Percentiles rank a stretch among this genome's conserved stretches.
Conservation (phyloP, 2,888 invertebrate species). For the Dasypogon diadema region DNA sequence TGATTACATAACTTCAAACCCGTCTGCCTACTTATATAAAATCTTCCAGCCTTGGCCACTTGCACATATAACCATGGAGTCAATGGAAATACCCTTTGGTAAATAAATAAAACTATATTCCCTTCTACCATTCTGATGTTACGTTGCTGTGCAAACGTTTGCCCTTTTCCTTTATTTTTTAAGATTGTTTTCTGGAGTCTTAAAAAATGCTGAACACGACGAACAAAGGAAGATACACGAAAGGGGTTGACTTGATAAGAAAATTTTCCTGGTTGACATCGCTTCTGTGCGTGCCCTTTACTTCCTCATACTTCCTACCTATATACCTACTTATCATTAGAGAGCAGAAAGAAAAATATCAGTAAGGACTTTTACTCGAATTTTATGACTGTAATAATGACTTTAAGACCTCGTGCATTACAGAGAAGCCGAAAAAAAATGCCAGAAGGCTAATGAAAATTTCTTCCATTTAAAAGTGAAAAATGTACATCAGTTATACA, state of each 20-base stretch:
- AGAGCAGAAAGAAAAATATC: constrained; percentile 14
- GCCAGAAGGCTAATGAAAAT: no score
- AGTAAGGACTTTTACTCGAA: constrained; percentile 20
- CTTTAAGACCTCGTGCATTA: constrained; percentile 9
- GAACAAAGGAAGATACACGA: constrained; percentile 29
- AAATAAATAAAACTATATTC: constrained; percentile 37
- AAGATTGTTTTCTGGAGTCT: constrained; percentile 20
- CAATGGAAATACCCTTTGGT: background rate
- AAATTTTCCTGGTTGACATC: background rate
- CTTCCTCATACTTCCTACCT: background rate
- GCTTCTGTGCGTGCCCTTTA: constrained; percentile 29
- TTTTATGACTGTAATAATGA: constrained; percentile 48
- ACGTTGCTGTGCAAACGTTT: constrained; percentile 34
- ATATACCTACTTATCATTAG: constrained; percentile 25
- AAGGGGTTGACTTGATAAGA: constrained; percentile 46
- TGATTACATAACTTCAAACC: constrained; percentile 19
- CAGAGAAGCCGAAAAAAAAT: background rate
- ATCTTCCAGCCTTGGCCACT: background rate
- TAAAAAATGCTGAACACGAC: constrained; percentile 35
- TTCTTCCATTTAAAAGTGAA: no score
- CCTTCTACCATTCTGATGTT: background rate
- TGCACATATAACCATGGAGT: background rate
- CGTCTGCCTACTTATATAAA: background rate
- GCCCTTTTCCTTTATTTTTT: constrained; percentile 20
- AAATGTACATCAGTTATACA: no score